phyloP scores from a whole-genome alignment of 2,797 vertebrate species.

The Huso huso region DNA sequence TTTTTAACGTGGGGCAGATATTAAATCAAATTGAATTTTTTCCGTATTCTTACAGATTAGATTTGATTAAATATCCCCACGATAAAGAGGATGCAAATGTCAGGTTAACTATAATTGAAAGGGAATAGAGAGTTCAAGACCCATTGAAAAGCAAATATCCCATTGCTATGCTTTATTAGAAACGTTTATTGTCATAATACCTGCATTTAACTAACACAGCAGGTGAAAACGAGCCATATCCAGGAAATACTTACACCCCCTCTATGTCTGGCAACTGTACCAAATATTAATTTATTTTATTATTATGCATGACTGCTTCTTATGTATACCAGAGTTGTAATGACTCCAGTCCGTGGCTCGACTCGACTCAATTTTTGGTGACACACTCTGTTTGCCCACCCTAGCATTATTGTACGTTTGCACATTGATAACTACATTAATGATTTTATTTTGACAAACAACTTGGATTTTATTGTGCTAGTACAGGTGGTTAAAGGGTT shows the following conservation, averaged over 20 bases:
- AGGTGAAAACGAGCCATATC: slow-evolving; percentile 52
- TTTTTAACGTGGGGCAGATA: slow-evolving; percentile 46
- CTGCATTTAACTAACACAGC: slow-evolving; percentile 62
- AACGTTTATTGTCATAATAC: slow-evolving; percentile 61
- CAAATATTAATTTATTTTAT: too few relatives aligned
- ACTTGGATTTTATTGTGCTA: too few relatives aligned
- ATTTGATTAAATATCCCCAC: slow-evolving; percentile 72
- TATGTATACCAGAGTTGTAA: too few relatives aligned
- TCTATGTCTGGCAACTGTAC: not conserved
- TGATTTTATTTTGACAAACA: too few relatives aligned
- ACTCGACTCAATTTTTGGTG: too few relatives aligned
- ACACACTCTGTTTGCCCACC: too few relatives aligned
- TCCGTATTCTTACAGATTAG: slow-evolving; percentile 58
- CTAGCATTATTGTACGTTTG: too few relatives aligned
- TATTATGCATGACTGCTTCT: too few relatives aligned
- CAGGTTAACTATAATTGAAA: slow-evolving; percentile 71
- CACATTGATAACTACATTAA: too few relatives aligned
- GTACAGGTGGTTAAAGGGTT: too few relatives aligned
- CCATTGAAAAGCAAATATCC: slow-evolving; percentile 69
- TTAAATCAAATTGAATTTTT: slow-evolving; percentile 64
- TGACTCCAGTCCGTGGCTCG: too few relatives aligned
- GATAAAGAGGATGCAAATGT: slow-evolving; percentile 82
- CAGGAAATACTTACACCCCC: not conserved
- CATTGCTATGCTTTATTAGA: slow-evolving; percentile 66
- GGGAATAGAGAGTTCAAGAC: slow-evolving; percentile 62